Evolutionary conservation across 2,888 invertebrate genomes (phyloP), one percentile per base, ranked within the genome.

Genomic region (Rapana venosa): DNA sequence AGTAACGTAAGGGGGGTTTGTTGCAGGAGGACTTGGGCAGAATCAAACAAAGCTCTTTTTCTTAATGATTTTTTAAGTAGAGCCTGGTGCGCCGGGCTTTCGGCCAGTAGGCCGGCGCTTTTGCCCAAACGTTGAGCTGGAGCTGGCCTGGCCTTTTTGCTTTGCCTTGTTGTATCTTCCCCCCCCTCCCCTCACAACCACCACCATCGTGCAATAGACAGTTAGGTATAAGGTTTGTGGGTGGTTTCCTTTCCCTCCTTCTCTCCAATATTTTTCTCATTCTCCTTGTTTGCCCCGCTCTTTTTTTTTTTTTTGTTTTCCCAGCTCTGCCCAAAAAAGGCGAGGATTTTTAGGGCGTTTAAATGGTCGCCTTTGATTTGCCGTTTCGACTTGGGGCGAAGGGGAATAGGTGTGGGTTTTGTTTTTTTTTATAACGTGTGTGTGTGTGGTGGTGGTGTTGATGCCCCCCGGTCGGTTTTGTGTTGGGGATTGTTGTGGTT

Each of bases 21-120:
- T 85, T 74, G 89, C 36, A 89, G 70, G 56, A 89, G 84, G 85
- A 74, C 89, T n/a, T 84, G 84, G 74, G 89, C 89, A n/a, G 89
- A 89, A 89, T 89, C 89, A 89, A n/a, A 89, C 89, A 89, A 84
- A 85, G 84, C 89, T 89, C 89, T 89, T 89, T n/a, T 89, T 85
- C 89, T 84, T 89, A 89, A 85, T 89, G 89, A 89, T 89, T 89
- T 89, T 89, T n/a, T n/a, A n/a, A 83, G 85, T 85, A 74, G 61
- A 70, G 89, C 89, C 85, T 88, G 85, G 85, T 70, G 87, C 85
- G 89, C 84, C 66, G 74, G 83, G 88, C 83, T 56, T 89, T n/a
- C n/a, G n/a, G 89, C 26, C 85, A 85, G 56, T 89, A 85, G 85
- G 85, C 89, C 47, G 70, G 30, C 84, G 89, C 85, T 36, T n/a